These are phyloP conservation scores for Amphipyra berbera DNA, from an alignment of 2,888 invertebrate genomes.

Conservation along the genomic window DNA sequence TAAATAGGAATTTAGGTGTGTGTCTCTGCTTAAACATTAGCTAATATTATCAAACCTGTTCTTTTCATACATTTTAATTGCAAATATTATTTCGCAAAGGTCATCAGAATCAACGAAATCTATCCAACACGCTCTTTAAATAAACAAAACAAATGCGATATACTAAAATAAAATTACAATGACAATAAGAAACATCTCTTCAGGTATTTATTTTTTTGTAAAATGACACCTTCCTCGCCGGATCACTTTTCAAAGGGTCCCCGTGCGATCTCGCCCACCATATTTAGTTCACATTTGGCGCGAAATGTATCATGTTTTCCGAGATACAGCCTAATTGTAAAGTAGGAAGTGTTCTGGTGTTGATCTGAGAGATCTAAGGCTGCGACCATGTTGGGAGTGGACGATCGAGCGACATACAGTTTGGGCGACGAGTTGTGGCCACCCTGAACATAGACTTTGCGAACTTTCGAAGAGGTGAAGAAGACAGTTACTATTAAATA, in stretches of 20 bases:
- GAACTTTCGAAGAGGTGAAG: no score
- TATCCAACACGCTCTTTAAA: background rate
- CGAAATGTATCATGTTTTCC: conserved; percentile 48
- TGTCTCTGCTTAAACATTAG: background rate
- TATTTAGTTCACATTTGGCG: conserved; percentile 34
- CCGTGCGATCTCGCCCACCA: conserved; percentile 7
- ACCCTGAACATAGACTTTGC: no score
- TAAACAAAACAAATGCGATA: conserved; percentile 2
- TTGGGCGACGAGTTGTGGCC: no score
- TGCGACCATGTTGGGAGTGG: conserved; percentile 42
- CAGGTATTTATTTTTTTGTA: conserved; percentile 41
- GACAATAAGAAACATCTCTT: conserved; percentile 20
- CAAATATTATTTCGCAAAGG: conserved; percentile 30
- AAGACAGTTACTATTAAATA: no score
- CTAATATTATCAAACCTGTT: conserved; percentile 7
- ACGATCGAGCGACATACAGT: conserved; percentile 6
- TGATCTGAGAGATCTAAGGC: conserved; percentile 54
- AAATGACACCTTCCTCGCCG: conserved; percentile 33
- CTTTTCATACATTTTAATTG: conserved; percentile 10
- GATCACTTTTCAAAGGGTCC: conserved; percentile 46
- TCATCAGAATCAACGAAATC: conserved; percentile 13
- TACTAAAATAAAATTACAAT: background rate
- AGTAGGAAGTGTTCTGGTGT: conserved; percentile 67
- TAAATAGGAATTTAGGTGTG: no score
- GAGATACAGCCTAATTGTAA: conserved; percentile 64